These are phyloP conservation scores for Anhinga anhinga DNA, from an alignment of 2,113 vertebrate species.

Conservation along the genomic window DNA sequence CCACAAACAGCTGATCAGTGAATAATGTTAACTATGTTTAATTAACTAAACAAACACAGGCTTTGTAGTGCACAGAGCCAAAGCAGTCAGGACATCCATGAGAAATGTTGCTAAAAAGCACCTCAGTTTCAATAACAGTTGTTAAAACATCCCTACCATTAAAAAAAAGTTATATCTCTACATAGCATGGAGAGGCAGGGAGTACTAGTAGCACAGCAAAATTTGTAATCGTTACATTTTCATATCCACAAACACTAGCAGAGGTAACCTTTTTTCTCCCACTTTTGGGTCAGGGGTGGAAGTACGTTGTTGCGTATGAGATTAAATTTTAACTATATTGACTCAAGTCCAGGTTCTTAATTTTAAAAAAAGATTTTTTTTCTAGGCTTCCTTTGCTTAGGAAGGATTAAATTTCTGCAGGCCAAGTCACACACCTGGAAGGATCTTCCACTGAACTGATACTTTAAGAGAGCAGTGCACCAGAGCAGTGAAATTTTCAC, in stretches of 20 bases:
- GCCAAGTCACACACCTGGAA: background rate
- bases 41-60: background rate
- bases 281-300: background rate
- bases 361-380: background rate
- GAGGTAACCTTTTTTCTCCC: background rate
- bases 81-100: background rate
- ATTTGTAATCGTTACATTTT: background rate
- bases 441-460: background rate
- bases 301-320: background rate
- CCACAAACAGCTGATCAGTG: background rate
- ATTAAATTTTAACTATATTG: background rate
- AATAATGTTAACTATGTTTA: background rate
- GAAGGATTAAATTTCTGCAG: background rate
- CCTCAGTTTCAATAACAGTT: background rate
- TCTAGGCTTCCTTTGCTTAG: background rate
- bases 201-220: background rate
- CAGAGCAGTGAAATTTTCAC: background rate
- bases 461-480: background rate
- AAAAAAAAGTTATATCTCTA: background rate
- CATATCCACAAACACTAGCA: background rate
- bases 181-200: background rate
- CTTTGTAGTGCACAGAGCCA: background rate
- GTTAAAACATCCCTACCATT: background rate
- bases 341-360: background rate
- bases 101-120: background rate